Conservation (phyloP, 2,888 invertebrate species). For the Stenchaetothrips biformis region DNA sequence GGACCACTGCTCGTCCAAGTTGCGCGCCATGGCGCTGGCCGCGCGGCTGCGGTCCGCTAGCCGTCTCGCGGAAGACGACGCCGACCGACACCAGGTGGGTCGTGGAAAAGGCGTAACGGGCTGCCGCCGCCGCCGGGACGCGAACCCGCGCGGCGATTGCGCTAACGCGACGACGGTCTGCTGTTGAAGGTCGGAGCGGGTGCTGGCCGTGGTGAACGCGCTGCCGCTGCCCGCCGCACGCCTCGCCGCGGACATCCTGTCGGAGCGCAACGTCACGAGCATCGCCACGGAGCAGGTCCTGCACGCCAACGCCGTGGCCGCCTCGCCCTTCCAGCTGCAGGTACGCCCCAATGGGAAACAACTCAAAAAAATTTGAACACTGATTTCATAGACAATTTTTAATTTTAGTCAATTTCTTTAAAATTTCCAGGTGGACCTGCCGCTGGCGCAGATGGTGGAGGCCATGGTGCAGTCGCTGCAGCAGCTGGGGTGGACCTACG, state of each 20-base stretch:
- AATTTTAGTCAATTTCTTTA: too few species aligned
- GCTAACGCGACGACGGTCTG: background rate
- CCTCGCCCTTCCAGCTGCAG: constrained; percentile 34
- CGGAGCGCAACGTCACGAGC: constrained; percentile 39
- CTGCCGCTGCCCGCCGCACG: constrained; percentile 35
- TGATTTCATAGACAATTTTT: too few species aligned
- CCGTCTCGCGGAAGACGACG: background rate
- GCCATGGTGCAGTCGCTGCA: constrained; percentile 43
- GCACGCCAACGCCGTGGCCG: background rate
- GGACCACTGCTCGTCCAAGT: constrained; percentile 41
- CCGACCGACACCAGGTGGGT: background rate
- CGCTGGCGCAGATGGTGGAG: constrained; percentile 40
- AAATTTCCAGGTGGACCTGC: constrained; percentile 40
- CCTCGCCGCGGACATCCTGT: constrained; percentile 37
- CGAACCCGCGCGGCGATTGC: background rate
- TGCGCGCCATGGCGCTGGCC: constrained; percentile 36
- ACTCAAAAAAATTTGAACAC: too few species aligned
- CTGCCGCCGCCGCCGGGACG: background rate
- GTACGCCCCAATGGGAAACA: too few species aligned
- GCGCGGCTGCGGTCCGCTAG: constrained; percentile 32
- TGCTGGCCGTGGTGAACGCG: constrained; percentile 35
- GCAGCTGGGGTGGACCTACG: constrained; percentile 45
- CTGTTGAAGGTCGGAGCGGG: constrained; percentile 26
- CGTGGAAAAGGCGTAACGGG: too few species aligned
- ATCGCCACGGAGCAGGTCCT: constrained; percentile 37